Evolutionary conservation across 2,797 vertebrate genomes (phyloP), one percentile per base, ranked within the genome.

Genomic region (Varecia variegata): DNA sequence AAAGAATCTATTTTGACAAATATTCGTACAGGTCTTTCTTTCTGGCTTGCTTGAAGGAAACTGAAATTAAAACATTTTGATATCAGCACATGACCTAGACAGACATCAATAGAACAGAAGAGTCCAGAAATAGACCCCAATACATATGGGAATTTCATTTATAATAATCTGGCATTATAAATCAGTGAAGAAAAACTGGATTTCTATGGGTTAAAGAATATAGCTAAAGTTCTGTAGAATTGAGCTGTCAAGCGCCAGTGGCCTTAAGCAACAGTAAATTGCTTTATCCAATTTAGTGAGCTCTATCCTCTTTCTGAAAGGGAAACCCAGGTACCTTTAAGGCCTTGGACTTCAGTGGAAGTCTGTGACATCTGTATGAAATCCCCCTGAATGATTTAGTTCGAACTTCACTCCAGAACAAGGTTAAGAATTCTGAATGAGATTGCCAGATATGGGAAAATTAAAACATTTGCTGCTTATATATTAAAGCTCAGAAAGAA

Each of bases 261-360:
- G 60, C 65, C 79, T 87, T 74, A 80, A 96, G 65, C n/a, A 77
- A 89, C 4, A 93, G 27, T 83, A 81, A 95, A 91, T 95, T 90
- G 86, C 14, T 95, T 80, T 73, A 85, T 94, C 50, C 83, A 74
- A 91, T 81, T 97, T 93, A 89, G 32, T 87, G 54, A 93, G 62
- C 25, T 47, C 56, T 60, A 35, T 56, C 9, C 68, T 95, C 38
- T 93, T 87, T 93, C 54, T 94, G 65, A 97, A 95, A 93, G 50
- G 23, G 58, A 96, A 96, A 90, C 13, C 25, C 23, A 45, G 50
- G 30, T 80, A 86, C 25, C 8, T 89, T 86, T 71, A 81, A 96
- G 45, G 52, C 60, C n/a, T n/a, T 54, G 32, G 68, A 81, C 43
- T 89, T 96, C 90, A 95, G 68, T 60, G 15, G 43, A 15, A 52